Conservation (phyloP, 1,140 invertebrate genomes). For the Oppia nitens region DNA sequence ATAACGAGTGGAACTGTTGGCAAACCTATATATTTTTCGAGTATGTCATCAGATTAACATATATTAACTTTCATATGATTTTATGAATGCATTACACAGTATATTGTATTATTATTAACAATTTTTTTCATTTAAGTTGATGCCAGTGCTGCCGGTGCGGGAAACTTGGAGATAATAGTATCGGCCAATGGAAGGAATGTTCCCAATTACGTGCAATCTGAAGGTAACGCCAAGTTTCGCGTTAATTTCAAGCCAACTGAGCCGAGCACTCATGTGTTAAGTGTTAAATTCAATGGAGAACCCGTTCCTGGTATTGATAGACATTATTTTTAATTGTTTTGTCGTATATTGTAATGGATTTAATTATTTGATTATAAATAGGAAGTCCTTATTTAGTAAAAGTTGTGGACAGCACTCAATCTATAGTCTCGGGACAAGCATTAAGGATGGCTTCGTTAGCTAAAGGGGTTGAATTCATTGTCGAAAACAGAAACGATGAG, state of each 20-base stretch:
- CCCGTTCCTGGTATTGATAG: slow-evolving; percentile 54
- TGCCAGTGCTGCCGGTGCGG: slow-evolving; percentile 51
- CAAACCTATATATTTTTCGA: slow-evolving; percentile 79
- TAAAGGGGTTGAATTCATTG: slow-evolving; percentile 37
- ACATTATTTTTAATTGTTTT: background rate
- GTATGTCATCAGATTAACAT: slow-evolving; percentile 39
- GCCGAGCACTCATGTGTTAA: slow-evolving; percentile 32
- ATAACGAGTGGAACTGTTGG: slow-evolving; percentile 72
- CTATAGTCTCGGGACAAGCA: slow-evolving; percentile 39
- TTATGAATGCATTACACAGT: background rate
- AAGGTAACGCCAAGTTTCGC: slow-evolving; percentile 83
- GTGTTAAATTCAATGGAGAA: slow-evolving; percentile 86
- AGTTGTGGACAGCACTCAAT: slow-evolving; percentile 37
- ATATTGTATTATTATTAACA: background rate
- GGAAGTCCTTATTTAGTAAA: slow-evolving; percentile 72
- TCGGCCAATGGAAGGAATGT: slow-evolving; percentile 94
- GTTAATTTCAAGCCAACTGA: slow-evolving; percentile 84
- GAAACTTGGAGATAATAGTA: slow-evolving; percentile 93
- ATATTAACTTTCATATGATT: background rate
- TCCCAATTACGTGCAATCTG: slow-evolving; percentile 92
- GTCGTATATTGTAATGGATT: background rate
- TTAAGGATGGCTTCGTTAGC: slow-evolving; percentile 43
- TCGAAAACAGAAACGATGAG: slow-evolving; percentile 37
- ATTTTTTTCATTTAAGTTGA: slow-evolving; percentile 29
- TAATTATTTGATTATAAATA: slow-evolving; percentile 20